Conservation (phyloP, 2,113 vertebrate genomes). For the Urocolius indicus region DNA sequence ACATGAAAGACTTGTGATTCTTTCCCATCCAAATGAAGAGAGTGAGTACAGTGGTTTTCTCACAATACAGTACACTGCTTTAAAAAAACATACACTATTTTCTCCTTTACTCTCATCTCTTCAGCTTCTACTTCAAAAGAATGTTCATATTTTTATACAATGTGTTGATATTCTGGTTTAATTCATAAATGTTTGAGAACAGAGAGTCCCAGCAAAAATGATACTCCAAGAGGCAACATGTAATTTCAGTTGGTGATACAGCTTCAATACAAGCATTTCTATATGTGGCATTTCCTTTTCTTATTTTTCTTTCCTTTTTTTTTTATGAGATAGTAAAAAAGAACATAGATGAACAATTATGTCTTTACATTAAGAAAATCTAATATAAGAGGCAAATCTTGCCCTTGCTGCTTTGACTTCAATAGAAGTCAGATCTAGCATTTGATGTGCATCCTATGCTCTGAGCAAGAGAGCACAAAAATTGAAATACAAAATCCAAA, state of each 20-base stretch:
- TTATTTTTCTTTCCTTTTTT: not conserved
- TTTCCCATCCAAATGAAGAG: not conserved
- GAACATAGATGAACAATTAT: not conserved
- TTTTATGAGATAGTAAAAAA: not conserved
- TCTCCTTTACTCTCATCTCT: not conserved
- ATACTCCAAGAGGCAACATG: conserved; percentile 18
- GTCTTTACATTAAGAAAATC: not conserved
- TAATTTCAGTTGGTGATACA: conserved; percentile 41
- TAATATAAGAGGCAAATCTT: not conserved
- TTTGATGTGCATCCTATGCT: not conserved
- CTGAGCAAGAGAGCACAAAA: not conserved
- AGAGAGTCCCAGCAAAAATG: conserved; percentile 26
- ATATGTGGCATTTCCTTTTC: not conserved
- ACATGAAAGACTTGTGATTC: conserved; percentile 39
- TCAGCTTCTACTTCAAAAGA: not conserved
- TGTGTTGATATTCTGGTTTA: conserved; percentile 15
- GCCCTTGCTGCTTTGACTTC: not conserved
- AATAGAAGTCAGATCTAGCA: not conserved
- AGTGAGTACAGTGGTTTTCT: not conserved
- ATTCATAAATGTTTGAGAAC: conserved; percentile 46
- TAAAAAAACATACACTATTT: not conserved
- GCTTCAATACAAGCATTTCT: conserved; percentile 36
- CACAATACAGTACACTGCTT: not conserved
- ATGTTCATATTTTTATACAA: conserved; percentile 1
- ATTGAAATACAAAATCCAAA: conserved; percentile 4